A percentile compares a stretch with the other conserved stretches of the same genome.
phyloP scores from a whole-genome alignment of 2,113 vertebrate genomes.

The Sinocyclocheilus grahami region DNA sequence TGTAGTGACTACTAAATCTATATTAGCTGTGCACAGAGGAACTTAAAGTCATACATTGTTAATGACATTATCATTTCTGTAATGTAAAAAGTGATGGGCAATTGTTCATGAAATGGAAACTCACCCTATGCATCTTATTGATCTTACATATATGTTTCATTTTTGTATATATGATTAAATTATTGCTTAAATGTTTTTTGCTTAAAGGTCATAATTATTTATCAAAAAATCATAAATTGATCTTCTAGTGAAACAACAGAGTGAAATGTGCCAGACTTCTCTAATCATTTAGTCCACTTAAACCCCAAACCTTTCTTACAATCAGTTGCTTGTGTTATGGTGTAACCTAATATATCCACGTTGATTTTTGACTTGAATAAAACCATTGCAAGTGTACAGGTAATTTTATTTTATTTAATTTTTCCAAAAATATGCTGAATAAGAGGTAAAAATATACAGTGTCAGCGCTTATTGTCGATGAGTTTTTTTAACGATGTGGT shows the following conservation, averaged over 20 bases:
- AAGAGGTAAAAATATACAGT: background rate
- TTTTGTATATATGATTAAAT: too few species aligned
- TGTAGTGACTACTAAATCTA: conserved; percentile 4
- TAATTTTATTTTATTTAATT: too few species aligned
- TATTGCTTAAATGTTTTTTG: background rate
- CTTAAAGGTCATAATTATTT: background rate
- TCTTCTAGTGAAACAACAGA: too few species aligned
- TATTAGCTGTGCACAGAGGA: background rate
- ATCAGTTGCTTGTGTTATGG: too few species aligned
- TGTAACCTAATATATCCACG: too few species aligned
- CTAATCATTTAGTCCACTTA: too few species aligned
- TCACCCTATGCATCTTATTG: background rate
- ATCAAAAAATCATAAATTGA: background rate
- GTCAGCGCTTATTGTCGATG: too few species aligned
- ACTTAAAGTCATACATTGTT: background rate
- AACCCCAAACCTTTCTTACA: too few species aligned
- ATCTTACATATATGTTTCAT: background rate
- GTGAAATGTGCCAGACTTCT: too few species aligned
- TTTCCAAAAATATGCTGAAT: background rate
- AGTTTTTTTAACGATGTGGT: background rate
- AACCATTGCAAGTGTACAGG: too few species aligned
- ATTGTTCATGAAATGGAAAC: background rate
- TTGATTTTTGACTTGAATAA: background rate
- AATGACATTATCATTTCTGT: background rate
- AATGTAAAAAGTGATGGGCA: background rate